A percentile compares a stretch with the other conserved stretches of the same genome.
Conservation (phyloP, 1,140 invertebrate species). For the Drosophila ohnishii region DNA sequence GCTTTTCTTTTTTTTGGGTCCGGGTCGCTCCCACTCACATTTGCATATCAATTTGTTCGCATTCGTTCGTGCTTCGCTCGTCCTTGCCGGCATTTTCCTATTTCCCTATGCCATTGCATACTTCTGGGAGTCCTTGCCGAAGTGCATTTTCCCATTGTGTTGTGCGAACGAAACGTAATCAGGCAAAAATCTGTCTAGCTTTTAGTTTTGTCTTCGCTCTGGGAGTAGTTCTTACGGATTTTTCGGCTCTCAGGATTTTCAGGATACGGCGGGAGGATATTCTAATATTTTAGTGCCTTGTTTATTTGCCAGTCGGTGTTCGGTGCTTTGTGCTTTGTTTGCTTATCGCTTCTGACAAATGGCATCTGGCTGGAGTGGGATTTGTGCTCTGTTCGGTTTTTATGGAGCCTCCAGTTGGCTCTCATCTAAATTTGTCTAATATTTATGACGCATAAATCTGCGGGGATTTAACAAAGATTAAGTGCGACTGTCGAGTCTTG, state of each 20-base stretch:
- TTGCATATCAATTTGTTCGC: conserved; percentile 79
- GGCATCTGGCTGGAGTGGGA: conserved; percentile 36
- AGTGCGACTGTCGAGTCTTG: conserved; percentile 34
- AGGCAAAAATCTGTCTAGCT: conserved; percentile 57
- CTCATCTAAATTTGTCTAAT: conserved; percentile 21
- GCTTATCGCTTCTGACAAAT: conserved; percentile 60
- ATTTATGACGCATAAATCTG: conserved; percentile 49
- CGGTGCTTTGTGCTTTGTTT: conserved; percentile 29
- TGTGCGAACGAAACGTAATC: conserved; percentile 48
- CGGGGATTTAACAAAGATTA: conserved; percentile 32
- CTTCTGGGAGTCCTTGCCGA: conserved; percentile 51
- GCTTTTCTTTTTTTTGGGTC: conserved; percentile 8
- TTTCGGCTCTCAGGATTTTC: conserved; percentile 15
- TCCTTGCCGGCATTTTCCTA: conserved; percentile 10
- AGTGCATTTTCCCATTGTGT: conserved; percentile 56
- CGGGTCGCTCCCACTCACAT: conserved; percentile 49
- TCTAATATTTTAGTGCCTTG: conserved; percentile 64
- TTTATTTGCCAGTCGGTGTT: conserved; percentile 60
- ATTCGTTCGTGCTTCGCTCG: conserved; percentile 58
- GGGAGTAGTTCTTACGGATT: conserved; percentile 11
- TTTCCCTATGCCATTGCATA: conserved; percentile 46
- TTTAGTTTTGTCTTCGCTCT: conserved; percentile 34
- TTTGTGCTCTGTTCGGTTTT: conserved; percentile 8
- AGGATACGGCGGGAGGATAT: conserved; percentile 10
- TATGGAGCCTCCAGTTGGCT: conserved; percentile 17